Evolutionary conservation across 2,888 invertebrate species (phyloP), one percentile per base, ranked within the genome.

Genomic region (Ennomos erosarius): DNA sequence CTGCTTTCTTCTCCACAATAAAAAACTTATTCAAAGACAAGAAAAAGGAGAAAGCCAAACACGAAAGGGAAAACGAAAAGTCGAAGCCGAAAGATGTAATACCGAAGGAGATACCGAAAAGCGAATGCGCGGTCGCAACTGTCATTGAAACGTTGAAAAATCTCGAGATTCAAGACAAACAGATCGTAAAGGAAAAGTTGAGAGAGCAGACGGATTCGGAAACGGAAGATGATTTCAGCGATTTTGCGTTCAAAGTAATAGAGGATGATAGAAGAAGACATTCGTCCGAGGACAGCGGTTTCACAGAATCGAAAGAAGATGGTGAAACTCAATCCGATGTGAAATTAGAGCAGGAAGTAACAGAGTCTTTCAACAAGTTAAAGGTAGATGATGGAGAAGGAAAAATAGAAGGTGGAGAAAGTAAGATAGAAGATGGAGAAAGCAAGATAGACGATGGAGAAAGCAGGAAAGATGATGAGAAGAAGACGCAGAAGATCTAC

Each of bases 241-340:
- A 85, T 45, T 89, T 89, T 57, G 70, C 81, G 0, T 74, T 74
- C 40, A 83, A 82, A 72, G 62, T 78, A 0, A 76, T 88, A 8
- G 75, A 82, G 38, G 84, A 84, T 1, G 78, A 84, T 0, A 62
- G 70, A 0, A 73, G 71, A 54, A 68, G 67, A 2, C 84, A 90
- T 5, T 80, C 83, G 0, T 90, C 91, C 0, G 77, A 83, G 40
- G 90, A 90, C 67, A 90, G 90, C 33, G 91, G 91, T 0, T 88
- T 78, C 34, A 72, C 82, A 0, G 90, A 89, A 1, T 59, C 65
- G 0, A 79, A 76, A 45, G 64, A 72, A 4, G 66, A 75, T 10
- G 16, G 10, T 13, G 3, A 10, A 16, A 9, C 9, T 11, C 26
- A 3, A 26, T 37, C 37, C 10, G 38, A 33, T 40, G 56, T 0